Base-by-base conservation (phyloP, 2,888 invertebrate species). In the Cryptocephalus primarius region DNA sequence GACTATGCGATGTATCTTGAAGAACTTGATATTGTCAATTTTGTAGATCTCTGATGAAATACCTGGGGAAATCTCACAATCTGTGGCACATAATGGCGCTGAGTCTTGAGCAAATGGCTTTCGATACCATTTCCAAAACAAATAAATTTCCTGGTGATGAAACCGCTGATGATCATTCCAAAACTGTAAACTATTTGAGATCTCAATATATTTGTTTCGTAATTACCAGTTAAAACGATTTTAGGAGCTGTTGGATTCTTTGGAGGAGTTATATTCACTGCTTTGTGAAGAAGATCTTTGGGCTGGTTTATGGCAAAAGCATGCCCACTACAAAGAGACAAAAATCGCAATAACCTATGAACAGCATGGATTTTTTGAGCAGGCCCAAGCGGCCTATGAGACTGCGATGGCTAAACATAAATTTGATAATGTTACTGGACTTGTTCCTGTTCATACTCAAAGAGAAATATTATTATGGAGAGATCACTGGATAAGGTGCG, bases 1-100 rank as follows among this genome's bases (percentile, higher is more conserved):
- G 78, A 58, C 68, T 68, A 22, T 2, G 22, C 22, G 22, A 22
- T 22, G 22, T 6, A 22, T 22, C 22, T 22, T 22, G 2, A 22
- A 6, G 22, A 22, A 22, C 22, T 22, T 4, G 22, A 22, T 22
- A 22, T 22, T 22, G 22, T 22, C 22, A 22, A 31, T 44, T 34
- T 49, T 51, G 9, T 57, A 79, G 79, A 1, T 76, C 80, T 0
- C 71, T 88, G 53, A 83, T 93, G 78, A 84, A 89, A 62, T 96
- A 96, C 65, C 70, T 96, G 31, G 96, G 93, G 0, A 90, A 90
- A 69, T 88, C 90, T 0, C 95, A 96, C 70, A 96, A 96, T 70
- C 73, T 96, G 1, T 97, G 97, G 97, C 95, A 97, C 65, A 77
- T 94, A n/a, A 88, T 92, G 79, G 85, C 92, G 0, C 72, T 96